Base-by-base conservation (phyloP, 2,797 vertebrate species). In the Sphaeramia orbicularis region DNA sequence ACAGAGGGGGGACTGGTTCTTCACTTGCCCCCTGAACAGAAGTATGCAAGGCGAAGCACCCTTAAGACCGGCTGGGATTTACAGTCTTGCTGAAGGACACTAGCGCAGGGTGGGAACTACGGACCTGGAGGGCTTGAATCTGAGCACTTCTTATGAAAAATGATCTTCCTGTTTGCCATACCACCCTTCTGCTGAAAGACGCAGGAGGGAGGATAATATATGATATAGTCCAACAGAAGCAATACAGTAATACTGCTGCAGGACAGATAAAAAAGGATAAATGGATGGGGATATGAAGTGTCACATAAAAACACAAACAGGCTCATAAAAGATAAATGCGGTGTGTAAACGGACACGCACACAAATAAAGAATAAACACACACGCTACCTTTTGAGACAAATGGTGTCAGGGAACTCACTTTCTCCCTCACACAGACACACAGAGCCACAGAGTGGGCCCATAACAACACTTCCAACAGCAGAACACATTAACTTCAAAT, bases 261-360 rank as follows among this genome's bases (percentile, higher is more conserved):
- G 62, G 63, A 47, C 54, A 61, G 64, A 87, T 81, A 71, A 76
- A 84, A 58, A 40, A 65, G 41, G 81, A 87, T 82, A 76, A 86
- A 86, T 85, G 76, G 72, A 78, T 6, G 65, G 18, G 76, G 78
- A 87, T 73, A 83, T 78, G 70, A 85, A 75, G 71, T 81, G 85
- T 81, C 86, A 76, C 83, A 90, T 86, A 88, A 87, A 90, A 86
- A 70, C 64, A 83, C 76, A 86, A 86, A 83, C 86, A 65, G 78
- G 64, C 83, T 75, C 72, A 84, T 88, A 84, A 84, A 91, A 87
- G 89, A 91, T 82, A 82, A 89, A 88, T 35, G 74, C 70, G 45
- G 65, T 36, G 65, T 71, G 64, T 76, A 73, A 58, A 76, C 27
- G 40, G 58, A 79, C 51, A 55, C 45, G 18, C 55, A 68, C 64